Evolutionary conservation across 2,888 invertebrate species (phyloP).

Genomic region (Scaptodrosophila latifasciaeformis): DNA sequence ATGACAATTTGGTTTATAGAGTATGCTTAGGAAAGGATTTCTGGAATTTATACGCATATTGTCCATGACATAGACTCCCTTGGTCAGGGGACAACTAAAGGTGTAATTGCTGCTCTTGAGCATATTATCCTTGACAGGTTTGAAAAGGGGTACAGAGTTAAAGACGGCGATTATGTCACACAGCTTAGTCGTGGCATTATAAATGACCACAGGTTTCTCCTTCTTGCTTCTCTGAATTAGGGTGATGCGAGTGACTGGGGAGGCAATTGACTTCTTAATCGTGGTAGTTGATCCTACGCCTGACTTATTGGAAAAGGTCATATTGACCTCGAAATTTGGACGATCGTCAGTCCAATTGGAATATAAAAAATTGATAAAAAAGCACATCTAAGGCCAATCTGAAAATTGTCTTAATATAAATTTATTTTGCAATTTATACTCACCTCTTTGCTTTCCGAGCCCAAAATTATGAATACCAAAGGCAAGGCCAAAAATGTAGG

Average conservation of each 20-base stretch:
- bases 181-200: slow-evolving; percentile 52
- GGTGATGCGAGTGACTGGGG: slow-evolving; percentile 38
- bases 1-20: slow-evolving; percentile 40
- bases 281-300: slow-evolving; percentile 49
- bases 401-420: no score
- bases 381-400: slow-evolving; percentile 56
- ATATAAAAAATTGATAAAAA: slow-evolving; percentile 28
- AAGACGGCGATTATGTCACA: slow-evolving; percentile 41
- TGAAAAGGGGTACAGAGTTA: slow-evolving; percentile 53
- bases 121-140: slow-evolving; percentile 43
- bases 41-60: neutral
- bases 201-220: slow-evolving; percentile 37
- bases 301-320: slow-evolving; percentile 51
- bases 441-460: slow-evolving; percentile 32
- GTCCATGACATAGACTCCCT: slow-evolving; percentile 39
- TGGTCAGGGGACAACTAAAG: slow-evolving; percentile 50
- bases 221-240: slow-evolving; percentile 32
- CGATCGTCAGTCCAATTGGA: slow-evolving; percentile 56
- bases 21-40: slow-evolving; percentile 39
- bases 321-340: slow-evolving; percentile 50
- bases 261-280: slow-evolving; percentile 40
- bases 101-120: slow-evolving; percentile 53
- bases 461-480: no score
- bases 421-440: no score
- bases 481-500: no score